phyloP scores from a whole-genome alignment of 2,888 invertebrate species.

The Tridacna crocea region DNA sequence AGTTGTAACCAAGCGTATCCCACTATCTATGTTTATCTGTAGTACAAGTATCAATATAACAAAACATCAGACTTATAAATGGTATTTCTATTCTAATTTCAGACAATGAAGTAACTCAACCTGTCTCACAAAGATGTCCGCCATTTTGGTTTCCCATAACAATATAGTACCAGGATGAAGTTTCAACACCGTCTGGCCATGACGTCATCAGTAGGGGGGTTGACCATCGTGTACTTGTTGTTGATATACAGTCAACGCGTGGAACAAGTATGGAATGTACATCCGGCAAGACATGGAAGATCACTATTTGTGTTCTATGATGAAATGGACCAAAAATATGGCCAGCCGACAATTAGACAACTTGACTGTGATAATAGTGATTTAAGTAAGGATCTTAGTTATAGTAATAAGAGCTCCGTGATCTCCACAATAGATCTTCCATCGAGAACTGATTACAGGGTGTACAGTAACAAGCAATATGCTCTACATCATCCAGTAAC shows the following conservation, averaged over 20 bases:
- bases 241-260: slow-evolving; percentile 61
- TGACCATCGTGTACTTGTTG: slow-evolving; percentile 65
- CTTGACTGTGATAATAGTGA: slow-evolving; percentile 30
- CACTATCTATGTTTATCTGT: no score
- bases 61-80: neutral
- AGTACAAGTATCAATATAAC: no score
- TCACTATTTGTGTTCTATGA: slow-evolving; percentile 54
- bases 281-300: slow-evolving; percentile 47
- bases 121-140: slow-evolving; percentile 28
- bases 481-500: slow-evolving; percentile 68
- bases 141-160: slow-evolving; percentile 31
- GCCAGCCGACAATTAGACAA: slow-evolving; percentile 19
- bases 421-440: slow-evolving; percentile 72
- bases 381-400: neutral
- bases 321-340: slow-evolving; percentile 46
- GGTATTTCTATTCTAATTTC: slow-evolving; percentile 29
- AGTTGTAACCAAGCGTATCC: no score
- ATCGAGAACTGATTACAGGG: slow-evolving; percentile 68
- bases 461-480: slow-evolving; percentile 74
- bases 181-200: slow-evolving; percentile 74
- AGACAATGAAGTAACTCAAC: slow-evolving; percentile 32
- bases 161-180: slow-evolving; percentile 72
- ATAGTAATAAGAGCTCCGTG: slow-evolving; percentile 53
- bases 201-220: slow-evolving; percentile 62
- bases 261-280: slow-evolving; percentile 52